Evolutionary conservation across 2,888 invertebrate genomes (phyloP), one percentile per base, ranked within the genome.

Genomic region (Philonicus albiceps): DNA sequence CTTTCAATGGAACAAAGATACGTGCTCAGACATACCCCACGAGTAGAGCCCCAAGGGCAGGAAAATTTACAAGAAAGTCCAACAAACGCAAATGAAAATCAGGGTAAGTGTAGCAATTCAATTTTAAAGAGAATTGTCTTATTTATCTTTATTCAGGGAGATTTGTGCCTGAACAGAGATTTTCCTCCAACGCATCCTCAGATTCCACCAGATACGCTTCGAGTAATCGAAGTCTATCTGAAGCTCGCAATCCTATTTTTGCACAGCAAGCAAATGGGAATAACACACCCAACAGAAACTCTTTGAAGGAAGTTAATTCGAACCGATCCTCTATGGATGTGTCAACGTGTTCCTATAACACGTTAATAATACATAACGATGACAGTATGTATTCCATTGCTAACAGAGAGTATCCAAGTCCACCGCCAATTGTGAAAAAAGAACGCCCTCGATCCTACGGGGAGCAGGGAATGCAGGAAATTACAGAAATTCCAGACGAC

Each of bases 31-130:
- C 88, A 88, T 83, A 89, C 89, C n/a, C 87, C 96, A 6, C 93
- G 98, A 53, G 97, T 97, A 90, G 98, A 98, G 91, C 98, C 98
- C 0, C 98, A 98, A 92, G 98, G 98, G 0, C 97, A 98, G 92
- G 98, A 98, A 92, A 97, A 96, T 92, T 94, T 94, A 88, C 94
- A 93, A 88, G 89, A 89, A 91, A 93, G 90, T 90, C 94, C 86
- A 31, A 74, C 86, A 76, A 87, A 87, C 86, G 87, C 80, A 37
- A 89, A 89, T 85, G 88, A 89, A 83, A 88, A 87, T 87, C 87
- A 87, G 86, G 87, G 88, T 81, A 19, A 74, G 73, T 43, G 0
- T 8, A 30, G 19, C 1, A 30, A 8, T 43, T 5, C 40, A 43
- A 22, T 40, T 72, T 72, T 40, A 7, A 78, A 40, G 40, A 0